Evolutionary conservation across 1,140 invertebrate species (phyloP).

Genomic region (Whitmania pigra): DNA sequence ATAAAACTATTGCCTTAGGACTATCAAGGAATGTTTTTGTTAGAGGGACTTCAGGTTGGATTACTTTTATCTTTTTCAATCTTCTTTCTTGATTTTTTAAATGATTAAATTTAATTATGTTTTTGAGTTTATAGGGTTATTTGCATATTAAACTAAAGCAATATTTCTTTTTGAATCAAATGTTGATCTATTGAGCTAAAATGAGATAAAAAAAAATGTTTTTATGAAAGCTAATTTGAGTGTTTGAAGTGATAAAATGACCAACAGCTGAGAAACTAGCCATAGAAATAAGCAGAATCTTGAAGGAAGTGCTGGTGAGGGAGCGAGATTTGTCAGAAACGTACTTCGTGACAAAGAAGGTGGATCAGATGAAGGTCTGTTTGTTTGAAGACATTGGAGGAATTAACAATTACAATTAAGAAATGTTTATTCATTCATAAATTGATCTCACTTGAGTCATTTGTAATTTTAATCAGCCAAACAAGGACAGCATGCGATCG

Average conservation of each 20-base stretch:
- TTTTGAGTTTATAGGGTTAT: not conserved
- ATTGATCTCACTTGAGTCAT: not conserved
- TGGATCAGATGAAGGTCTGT: conserved; percentile 27
- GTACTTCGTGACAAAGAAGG: conserved; percentile 27
- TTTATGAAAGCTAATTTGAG: not conserved
- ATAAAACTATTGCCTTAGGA: too few species aligned
- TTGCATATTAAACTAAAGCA: not conserved
- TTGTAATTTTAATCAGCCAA: conserved; percentile 28
- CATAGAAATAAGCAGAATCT: not conserved
- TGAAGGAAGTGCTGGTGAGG: conserved; percentile 27
- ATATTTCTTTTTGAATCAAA: not conserved
- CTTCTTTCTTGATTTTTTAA: too few species aligned
- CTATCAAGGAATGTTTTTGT: too few species aligned
- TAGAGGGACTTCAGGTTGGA: too few species aligned
- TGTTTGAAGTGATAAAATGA: not conserved
- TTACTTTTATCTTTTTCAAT: too few species aligned
- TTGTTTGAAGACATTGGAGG: not conserved
- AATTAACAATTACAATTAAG: not conserved
- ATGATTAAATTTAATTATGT: too few species aligned
- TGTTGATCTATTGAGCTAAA: not conserved
- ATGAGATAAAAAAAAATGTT: not conserved
- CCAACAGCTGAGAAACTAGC: not conserved
- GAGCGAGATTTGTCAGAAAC: conserved; percentile 27
- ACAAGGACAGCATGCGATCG: conserved; percentile 39
- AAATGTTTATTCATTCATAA: not conserved